Evolutionary conservation across 2,797 vertebrate genomes (phyloP).

Genomic region (Nasua narica): DNA sequence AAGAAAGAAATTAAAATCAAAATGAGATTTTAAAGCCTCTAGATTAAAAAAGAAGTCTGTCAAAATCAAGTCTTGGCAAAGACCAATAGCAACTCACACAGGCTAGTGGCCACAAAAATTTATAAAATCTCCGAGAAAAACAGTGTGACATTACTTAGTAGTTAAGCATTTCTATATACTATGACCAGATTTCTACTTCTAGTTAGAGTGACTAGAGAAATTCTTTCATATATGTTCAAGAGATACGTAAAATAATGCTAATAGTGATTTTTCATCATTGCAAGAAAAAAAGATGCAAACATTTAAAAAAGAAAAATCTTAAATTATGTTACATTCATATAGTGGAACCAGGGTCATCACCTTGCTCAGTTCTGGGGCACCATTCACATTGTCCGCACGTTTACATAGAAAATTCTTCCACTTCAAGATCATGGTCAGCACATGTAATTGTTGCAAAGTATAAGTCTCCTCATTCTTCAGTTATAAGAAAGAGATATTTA

Average conservation of each 20-base stretch:
- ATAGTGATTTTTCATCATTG: not conserved
- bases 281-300: not conserved
- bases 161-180: not conserved
- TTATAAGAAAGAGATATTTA: slow-evolving; percentile 64
- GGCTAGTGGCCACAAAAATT: not conserved
- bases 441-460: slow-evolving; percentile 65
- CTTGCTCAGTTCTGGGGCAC: not conserved
- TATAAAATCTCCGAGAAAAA: not conserved
- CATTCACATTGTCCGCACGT: not conserved
- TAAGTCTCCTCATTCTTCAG: slow-evolving; percentile 54
- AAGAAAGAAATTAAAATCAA: not conserved
- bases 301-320: not conserved
- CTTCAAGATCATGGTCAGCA: slow-evolving; percentile 70
- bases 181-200: not conserved
- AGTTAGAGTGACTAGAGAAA: not conserved
- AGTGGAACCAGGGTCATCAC: not conserved
- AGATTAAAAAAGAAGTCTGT: not conserved
- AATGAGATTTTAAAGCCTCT: not conserved
- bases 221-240: not conserved
- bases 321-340: not conserved
- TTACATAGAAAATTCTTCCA: slow-evolving; percentile 19
- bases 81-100: not conserved
- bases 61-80: not conserved
- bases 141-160: not conserved
- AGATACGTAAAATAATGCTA: not conserved